Percentiles rank a stretch among this genome's conserved stretches.
These are phyloP conservation scores for Pygoscelis adeliae DNA, from an alignment of 2,113 vertebrate genomes.

Conservation along the genomic window DNA sequence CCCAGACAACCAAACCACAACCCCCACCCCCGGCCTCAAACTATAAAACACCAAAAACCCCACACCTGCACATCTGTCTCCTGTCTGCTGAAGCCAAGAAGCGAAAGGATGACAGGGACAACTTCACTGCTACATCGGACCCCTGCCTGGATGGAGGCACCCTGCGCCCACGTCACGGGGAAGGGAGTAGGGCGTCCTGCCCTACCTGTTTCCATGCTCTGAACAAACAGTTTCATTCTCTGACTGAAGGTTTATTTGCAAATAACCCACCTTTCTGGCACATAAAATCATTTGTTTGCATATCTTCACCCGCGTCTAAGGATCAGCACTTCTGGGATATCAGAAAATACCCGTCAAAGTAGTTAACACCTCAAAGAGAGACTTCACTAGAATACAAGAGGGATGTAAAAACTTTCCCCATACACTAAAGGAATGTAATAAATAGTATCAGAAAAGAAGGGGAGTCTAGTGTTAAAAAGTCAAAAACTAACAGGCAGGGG, in stretches of 20 bases:
- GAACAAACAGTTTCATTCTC: not conserved
- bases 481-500: not conserved
- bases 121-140: not conserved
- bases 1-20: too few species aligned
- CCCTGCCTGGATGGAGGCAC: not conserved
- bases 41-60: not conserved
- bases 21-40: not conserved
- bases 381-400: not conserved
- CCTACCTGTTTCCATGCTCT: not conserved
- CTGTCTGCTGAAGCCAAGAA: not conserved
- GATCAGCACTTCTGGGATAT: not conserved
- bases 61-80: not conserved
- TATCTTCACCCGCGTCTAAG: not conserved
- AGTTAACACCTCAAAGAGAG: not conserved
- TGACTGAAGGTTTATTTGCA: not conserved
- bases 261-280: not conserved
- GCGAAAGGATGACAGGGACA: not conserved
- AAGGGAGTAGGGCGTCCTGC: not conserved
- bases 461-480: not conserved
- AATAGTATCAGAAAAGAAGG: not conserved
- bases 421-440: not conserved
- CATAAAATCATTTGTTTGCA: not conserved
- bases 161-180: rapidly evolving
- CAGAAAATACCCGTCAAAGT: not conserved
- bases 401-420: not conserved